phyloP scores from a whole-genome alignment of 2,888 invertebrate genomes.

The Lasioglossum lativentre region DNA sequence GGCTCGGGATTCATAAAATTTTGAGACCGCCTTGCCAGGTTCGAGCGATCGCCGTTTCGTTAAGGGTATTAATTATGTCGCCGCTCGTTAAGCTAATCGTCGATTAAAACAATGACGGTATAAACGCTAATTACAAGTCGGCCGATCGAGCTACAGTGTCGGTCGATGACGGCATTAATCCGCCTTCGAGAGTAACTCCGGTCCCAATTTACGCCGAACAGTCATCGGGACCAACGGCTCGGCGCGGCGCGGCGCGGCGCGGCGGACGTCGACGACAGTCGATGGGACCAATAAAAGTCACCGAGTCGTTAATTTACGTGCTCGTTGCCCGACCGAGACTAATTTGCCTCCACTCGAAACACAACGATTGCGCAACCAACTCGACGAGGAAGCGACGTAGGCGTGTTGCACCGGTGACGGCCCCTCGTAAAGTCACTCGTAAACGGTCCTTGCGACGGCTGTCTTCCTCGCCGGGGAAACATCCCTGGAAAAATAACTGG shows the following conservation, averaged over 20 bases:
- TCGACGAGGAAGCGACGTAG: slow-evolving; percentile 60
- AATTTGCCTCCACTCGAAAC: slow-evolving; percentile 52
- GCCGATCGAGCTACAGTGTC: slow-evolving; percentile 6
- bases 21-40: background rate
- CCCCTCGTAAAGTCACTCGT: slow-evolving; percentile 68
- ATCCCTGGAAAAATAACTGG: background rate
- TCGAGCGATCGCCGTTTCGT: background rate
- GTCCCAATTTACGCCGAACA: slow-evolving; percentile 8
- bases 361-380: slow-evolving; percentile 58
- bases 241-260: background rate
- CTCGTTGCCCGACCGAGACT: slow-evolving; percentile 50
- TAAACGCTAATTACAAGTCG: slow-evolving; percentile 7
- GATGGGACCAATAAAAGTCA: slow-evolving; percentile 61
- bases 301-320: slow-evolving; percentile 62
- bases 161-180: slow-evolving; percentile 7
- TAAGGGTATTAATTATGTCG: background rate
- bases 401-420: slow-evolving; percentile 62
- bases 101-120: background rate
- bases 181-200: background rate
- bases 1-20: background rate
- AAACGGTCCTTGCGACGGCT: slow-evolving; percentile 55
- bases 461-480: background rate
- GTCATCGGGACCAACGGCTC: slow-evolving; percentile 1
- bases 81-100: background rate
- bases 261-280: slow-evolving; percentile 32